Base-by-base conservation (phyloP, 2,797 vertebrate species). In the Aulostomus chinensis region DNA sequence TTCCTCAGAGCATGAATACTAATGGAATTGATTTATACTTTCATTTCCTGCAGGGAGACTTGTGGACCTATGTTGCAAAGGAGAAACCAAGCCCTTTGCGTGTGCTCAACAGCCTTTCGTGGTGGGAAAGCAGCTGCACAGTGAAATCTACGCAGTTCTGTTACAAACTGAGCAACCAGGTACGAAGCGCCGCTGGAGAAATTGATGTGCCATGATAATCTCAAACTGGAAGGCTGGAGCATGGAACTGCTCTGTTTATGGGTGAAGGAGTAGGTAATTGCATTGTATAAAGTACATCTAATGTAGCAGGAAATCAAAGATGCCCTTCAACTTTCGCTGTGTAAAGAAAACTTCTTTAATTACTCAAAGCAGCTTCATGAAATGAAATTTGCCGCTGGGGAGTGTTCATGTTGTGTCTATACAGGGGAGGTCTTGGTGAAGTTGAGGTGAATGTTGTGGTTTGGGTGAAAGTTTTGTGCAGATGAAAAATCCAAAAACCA, bases 11-110 rank as follows among this genome's bases (percentile, higher is more conserved):
- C 73, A 58, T 62, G 73, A 85, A 86, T 85, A 68, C 80, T 90
- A 89, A 91, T 88, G 63, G 79, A 30, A 84, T 84, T 76, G 83
- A 90, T 87, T 86, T 72, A 83, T 72, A 78, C 53, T 40, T 61
- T 58, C 28, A 45, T 58, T 78, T 86, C 72, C 73, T 73, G 54
- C 72, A 50, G 78, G 67, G 73, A 74, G 66, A 74, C 71, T 61
- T 37, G 54, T 66, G 72, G 63, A 61, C 70, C 72, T 58, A 55
- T 58, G 67, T 76, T 75, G 50, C 60, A 42, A 33, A 73, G 33
- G 35, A 71, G 61, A 69, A 72, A 51, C 64, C 37, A 28, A 65
- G 41, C 59, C 47, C 37, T 45, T 43, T 42, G n/a, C 61, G 52
- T 57, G 72, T 60, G 65, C 41, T 78, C 43, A 50, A 55, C 31